Evolutionary conservation across 2,113 vertebrate genomes (phyloP).

Genomic region (Mesoclemmys tuberculata): DNA sequence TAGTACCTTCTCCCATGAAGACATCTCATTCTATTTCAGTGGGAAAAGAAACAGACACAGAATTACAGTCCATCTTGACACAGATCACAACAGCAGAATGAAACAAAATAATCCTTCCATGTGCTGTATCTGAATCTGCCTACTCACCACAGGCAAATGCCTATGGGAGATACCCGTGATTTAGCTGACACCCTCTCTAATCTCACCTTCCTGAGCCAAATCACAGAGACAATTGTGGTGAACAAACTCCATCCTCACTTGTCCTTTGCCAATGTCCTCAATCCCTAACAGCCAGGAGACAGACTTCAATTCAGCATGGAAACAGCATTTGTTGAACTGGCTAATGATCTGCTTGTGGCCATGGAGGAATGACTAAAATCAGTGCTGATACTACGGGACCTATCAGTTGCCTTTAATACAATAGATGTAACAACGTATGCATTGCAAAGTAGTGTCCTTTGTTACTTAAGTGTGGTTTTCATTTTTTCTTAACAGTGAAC

Average conservation of each 20-base stretch:
- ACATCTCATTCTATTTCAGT: background rate
- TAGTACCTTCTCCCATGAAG: background rate
- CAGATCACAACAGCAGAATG: background rate
- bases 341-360: background rate
- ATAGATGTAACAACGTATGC: background rate
- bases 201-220: constrained; percentile 45
- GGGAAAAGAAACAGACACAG: background rate
- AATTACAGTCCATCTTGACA: background rate
- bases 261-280: constrained; percentile 39
- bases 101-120: background rate
- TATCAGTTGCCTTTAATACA: background rate
- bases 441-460: accelerated
- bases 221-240: constrained; percentile 46
- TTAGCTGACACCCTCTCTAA: constrained; percentile 59
- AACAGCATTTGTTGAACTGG: background rate
- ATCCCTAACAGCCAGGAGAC: background rate
- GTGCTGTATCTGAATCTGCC: background rate
- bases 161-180: background rate
- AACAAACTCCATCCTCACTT: constrained; percentile 51
- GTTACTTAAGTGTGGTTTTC: background rate
- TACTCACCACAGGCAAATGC: constrained; percentile 2
- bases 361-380: background rate
- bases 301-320: constrained; percentile 6
- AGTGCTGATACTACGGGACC: background rate
- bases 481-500: constrained; percentile 15